Percentiles rank a stretch among this genome's conserved stretches.
phyloP scores from a whole-genome alignment of 2,888 invertebrate genomes.

The Andrena flavipes region DNA sequence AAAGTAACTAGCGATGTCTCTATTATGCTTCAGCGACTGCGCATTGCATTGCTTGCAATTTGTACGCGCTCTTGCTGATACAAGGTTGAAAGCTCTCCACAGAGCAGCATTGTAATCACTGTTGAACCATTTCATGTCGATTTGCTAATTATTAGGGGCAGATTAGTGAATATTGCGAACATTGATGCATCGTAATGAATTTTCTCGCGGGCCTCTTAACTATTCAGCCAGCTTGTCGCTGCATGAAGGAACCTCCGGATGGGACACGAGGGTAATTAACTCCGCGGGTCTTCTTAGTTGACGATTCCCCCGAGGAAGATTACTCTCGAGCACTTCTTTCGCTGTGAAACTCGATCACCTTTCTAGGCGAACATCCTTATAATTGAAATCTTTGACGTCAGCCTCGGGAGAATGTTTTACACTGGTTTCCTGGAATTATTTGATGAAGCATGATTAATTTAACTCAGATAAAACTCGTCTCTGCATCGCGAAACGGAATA shows the following conservation, averaged over 20 bases:
- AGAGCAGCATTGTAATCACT: not conserved
- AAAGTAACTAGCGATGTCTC: constrained; percentile 3
- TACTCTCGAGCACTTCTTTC: constrained; percentile 20
- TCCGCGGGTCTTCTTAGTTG: constrained; percentile 17
- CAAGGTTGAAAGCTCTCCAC: constrained; percentile 7
- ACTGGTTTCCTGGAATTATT: not conserved
- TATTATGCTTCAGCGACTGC: constrained; percentile 9
- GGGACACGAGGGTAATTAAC: constrained; percentile 36
- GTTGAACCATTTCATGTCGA: not conserved
- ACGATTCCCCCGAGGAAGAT: constrained; percentile 37
- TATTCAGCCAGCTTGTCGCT: constrained; percentile 13
- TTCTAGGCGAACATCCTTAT: not conserved
- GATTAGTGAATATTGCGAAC: not conserved
- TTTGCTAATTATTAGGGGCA: not conserved
- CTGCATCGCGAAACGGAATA: too few species aligned
- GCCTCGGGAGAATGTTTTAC: not conserved
- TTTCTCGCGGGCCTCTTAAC: constrained; percentile 13
- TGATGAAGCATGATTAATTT: too few species aligned
- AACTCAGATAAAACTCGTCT: too few species aligned
- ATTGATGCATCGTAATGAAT: constrained; percentile 17
- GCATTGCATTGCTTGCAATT: constrained; percentile 19
- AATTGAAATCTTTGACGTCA: not conserved
- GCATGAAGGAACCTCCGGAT: constrained; percentile 15
- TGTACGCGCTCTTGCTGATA: constrained; percentile 5
- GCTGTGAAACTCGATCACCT: not conserved